Evolutionary conservation across 1,140 invertebrate species (phyloP), one percentile per base, ranked within the genome.

Genomic region (Pseudomyrmex cubaensis): DNA sequence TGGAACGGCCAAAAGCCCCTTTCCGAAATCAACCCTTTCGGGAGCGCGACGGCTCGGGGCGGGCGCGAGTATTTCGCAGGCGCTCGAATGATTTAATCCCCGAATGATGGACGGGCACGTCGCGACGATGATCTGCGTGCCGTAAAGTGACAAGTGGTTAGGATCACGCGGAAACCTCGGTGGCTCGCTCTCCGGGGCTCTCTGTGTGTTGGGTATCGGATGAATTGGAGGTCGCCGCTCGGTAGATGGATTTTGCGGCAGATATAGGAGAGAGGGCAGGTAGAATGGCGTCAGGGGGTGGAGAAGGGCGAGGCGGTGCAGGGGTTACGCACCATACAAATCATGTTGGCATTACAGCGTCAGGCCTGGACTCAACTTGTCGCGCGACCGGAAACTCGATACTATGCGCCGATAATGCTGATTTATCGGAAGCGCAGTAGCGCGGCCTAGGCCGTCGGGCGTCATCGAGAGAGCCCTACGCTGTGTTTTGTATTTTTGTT

Each of bases 61-160:
- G 64, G 57, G 22, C 61, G 72, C 62, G 76, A 80, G 86, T 84
- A 62, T 88, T 88, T 88, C 86, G 78, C 76, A 85, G 80, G 76
- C 90, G 90, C 85, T 90, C 87, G 87, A 92, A 93, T 92, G 91
- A 93, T 93, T 93, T 92, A 94, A 93, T 93, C 92, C 92, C 92
- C 85, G 92, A 92, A 92, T 94, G 93, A 94, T 92, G 91, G 90
- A 94, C 91, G 95, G 91, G 90, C 94, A 90, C 94, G 95, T 95
- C 95, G 95, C 87, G 93, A 92, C 95, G 95, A 96, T 95, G 95
- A 95, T 92, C 92, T 91, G 92, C 91, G 90, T 92, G 91, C 90
- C 93, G 91, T 92, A 87, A 93, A 93, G 91, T 94, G 93, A 94
- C 93, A 94, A 94, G 94, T 94, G 93, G 93, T 93, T 89, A 90